Base-by-base conservation (phyloP, 2,797 vertebrate genomes). In the Anguilla megastoma region DNA sequence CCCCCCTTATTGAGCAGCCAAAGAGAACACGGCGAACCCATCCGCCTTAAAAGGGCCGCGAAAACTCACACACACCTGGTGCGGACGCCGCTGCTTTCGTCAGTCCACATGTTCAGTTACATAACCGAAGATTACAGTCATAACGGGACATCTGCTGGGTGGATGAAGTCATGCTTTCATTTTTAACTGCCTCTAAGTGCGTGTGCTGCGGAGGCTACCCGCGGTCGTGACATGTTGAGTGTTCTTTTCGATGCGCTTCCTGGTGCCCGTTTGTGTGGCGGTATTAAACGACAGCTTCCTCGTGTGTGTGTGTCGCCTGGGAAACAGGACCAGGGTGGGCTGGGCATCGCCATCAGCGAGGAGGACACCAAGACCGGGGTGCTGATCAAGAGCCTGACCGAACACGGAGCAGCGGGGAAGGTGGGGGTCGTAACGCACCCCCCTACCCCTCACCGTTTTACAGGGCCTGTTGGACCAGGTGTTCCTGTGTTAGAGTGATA, bases 321-420 rank as follows among this genome's bases (percentile, higher is more conserved):
- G 18, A 60, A 87, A 66, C 90, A 99, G 98, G 97, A 98, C 92
- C 97, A 97, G 54, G 97, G 94, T 66, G 95, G 95, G 54, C 93
- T 97, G 45, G 97, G 97, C 87, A 95, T 97, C 90, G 95, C 96
- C 54, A 96, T 97, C 90, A 97, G 95, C 88, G 97, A 98, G 84
- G 94, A 92, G 66, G 96, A 96, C 87, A 97, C 96, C 0, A 87
- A 94, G 54, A 92, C 89, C 0, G 97, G 96, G 56, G 95, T 97
- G 71, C 91, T 97, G 90, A 92, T 97, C 90, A 96, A 97, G 91
- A 97, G 96, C 86, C 91, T 97, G 87, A 95, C 95, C 86, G 97
- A 98, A 90, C 93, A 95, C 16, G 97, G 95, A 87, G 94, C 95
- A 0, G 95, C 96, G 24, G 94, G 92, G 82, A 96, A 95, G 94